These are phyloP conservation scores for Xiphophorus couchianus DNA, from an alignment of 2,113 vertebrate species.

Conservation along the genomic window DNA sequence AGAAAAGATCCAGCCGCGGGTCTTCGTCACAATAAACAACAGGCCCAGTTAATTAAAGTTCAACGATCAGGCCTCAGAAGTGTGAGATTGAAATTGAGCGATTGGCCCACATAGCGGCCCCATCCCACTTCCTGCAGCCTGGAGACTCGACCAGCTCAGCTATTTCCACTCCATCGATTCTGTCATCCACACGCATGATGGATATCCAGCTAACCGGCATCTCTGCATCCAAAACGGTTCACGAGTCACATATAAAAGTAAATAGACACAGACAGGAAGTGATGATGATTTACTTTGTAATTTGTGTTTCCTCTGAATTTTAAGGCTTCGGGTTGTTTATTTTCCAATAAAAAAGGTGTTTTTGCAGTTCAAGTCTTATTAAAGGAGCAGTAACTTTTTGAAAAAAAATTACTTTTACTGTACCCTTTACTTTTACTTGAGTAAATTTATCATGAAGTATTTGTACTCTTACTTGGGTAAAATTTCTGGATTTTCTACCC, in stretches of 20 bases:
- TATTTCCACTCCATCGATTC: conserved; percentile 87
- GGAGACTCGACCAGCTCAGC: conserved; percentile 82
- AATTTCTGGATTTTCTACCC: too few species aligned
- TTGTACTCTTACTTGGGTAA: too few species aligned
- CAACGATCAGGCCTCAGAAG: conserved; percentile 78
- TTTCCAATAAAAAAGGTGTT: too few species aligned
- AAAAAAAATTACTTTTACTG: too few species aligned
- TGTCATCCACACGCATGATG: conserved; percentile 83
- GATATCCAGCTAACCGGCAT: conserved; percentile 79
- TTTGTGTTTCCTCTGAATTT: too few species aligned
- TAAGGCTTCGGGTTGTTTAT: background rate
- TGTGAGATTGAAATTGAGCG: conserved; percentile 86
- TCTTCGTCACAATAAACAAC: conserved; percentile 73
- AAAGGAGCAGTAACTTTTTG: too few species aligned
- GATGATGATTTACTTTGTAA: conserved; percentile 24
- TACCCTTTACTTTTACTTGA: too few species aligned
- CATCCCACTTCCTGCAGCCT: conserved; percentile 77
- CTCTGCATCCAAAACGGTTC: conserved; percentile 55
- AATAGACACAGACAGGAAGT: conserved; percentile 37
- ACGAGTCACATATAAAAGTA: conserved; percentile 43
- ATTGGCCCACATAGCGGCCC: conserved; percentile 82
- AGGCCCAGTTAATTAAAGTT: conserved; percentile 81
- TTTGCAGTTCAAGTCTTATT: too few species aligned
- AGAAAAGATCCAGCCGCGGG: conserved; percentile 47
- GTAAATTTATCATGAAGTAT: too few species aligned